A percentile compares a stretch with the other conserved stretches of the same genome.
Evolutionary conservation across 1,140 invertebrate genomes (phyloP).

Genomic region (Proctacanthus coquilletti): DNA sequence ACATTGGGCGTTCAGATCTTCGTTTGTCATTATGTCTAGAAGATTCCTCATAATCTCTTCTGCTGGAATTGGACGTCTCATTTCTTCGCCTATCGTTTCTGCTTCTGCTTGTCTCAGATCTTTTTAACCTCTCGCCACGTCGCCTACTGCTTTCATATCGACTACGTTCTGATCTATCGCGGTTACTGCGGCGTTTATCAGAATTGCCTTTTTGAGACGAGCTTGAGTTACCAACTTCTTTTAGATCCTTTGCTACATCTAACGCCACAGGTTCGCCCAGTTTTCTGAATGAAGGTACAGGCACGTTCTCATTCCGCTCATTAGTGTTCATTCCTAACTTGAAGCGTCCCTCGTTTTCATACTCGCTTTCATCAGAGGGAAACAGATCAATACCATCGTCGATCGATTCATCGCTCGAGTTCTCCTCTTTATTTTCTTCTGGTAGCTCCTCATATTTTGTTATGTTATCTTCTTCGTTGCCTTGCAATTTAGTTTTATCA

Average conservation of each 20-base stretch:
- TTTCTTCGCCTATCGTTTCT: too few species aligned
- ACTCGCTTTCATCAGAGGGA: slow-evolving; percentile 5
- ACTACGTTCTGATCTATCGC: background rate
- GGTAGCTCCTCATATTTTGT: too few species aligned
- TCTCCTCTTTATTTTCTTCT: too few species aligned
- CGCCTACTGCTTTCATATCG: background rate
- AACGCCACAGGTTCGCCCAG: background rate
- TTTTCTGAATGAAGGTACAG: background rate
- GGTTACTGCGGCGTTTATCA: background rate
- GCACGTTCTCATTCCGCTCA: background rate
- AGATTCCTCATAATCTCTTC: background rate
- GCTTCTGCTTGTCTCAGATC: too few species aligned
- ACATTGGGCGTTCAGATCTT: background rate
- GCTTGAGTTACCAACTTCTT: background rate
- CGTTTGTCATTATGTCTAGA: background rate
- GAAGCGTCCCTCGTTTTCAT: slow-evolving; percentile 4
- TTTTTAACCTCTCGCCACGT: too few species aligned
- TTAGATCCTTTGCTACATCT: background rate
- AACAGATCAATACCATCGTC: slow-evolving; percentile 5
- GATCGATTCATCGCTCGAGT: background rate
- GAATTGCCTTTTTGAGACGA: background rate
- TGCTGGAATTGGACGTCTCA: too few species aligned
- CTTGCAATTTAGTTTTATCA: too few species aligned
- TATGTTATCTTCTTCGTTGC: too few species aligned
- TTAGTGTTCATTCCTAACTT: background rate